Percentiles rank a stretch among this genome's conserved stretches.
phyloP scores from a whole-genome alignment of 2,797 vertebrate genomes.

The Acropternis orthonyx region DNA sequence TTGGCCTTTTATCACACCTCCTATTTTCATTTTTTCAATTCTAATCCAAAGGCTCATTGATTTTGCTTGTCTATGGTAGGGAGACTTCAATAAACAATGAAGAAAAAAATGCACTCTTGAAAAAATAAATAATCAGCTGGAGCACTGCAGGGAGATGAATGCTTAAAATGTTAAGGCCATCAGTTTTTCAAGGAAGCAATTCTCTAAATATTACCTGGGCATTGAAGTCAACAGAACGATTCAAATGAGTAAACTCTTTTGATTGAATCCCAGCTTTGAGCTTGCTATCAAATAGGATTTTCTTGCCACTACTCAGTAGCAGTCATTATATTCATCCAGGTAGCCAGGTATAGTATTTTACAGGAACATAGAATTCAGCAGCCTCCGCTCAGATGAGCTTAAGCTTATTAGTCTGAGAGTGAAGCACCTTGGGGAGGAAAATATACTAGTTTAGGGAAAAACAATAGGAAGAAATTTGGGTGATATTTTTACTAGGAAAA shows the following conservation, averaged over 20 bases:
- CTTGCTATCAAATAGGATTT: background rate
- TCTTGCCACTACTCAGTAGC: background rate
- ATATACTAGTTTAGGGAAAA: background rate
- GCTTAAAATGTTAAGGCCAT: background rate
- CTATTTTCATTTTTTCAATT: constrained; percentile 3
- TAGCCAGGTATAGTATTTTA: background rate
- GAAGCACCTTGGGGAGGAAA: background rate
- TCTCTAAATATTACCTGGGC: background rate
- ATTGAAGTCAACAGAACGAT: background rate
- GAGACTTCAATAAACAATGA: constrained; percentile 28
- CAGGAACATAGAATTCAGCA: background rate
- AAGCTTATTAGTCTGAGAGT: background rate
- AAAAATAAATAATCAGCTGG: constrained; percentile 23
- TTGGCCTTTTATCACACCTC: background rate
- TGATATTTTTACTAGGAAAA: background rate
- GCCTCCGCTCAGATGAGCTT: background rate
- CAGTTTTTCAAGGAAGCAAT: background rate
- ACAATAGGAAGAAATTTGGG: background rate
- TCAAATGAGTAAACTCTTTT: background rate
- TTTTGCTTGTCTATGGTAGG: constrained; percentile 3
- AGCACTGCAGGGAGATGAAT: background rate
- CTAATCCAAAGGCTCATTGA: constrained; percentile 45
- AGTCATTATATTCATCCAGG: background rate
- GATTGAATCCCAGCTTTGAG: background rate
- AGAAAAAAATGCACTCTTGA: background rate